These are phyloP conservation scores for Apotomis capreana DNA, from an alignment of 2,888 invertebrate genomes.

Conservation along the genomic window DNA sequence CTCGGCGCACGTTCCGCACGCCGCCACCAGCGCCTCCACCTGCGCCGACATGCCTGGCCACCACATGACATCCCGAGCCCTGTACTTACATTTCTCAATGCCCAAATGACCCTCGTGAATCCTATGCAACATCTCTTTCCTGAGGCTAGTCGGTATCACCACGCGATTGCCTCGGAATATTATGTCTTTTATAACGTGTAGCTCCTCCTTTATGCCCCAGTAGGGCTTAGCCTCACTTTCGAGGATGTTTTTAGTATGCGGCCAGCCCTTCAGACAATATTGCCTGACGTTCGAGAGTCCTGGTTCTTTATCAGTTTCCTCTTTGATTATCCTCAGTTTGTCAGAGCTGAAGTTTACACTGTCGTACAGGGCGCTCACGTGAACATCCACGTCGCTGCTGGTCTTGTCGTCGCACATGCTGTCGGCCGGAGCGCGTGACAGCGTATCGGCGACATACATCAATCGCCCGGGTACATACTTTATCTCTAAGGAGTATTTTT, in stretches of 20 bases:
- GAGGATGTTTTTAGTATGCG: not conserved
- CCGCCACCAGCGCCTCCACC: conserved; percentile 29
- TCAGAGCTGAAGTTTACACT: too few species aligned
- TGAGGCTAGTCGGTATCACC: not conserved
- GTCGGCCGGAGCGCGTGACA: too few species aligned
- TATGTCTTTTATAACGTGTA: not conserved
- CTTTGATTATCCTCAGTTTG: too few species aligned
- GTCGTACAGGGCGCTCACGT: too few species aligned
- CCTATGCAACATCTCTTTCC: not conserved
- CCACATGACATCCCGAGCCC: conserved; percentile 42
- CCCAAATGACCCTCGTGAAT: not conserved
- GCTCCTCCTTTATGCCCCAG: too few species aligned
- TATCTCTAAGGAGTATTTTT: conserved; percentile 48
- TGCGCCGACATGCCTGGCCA: conserved; percentile 41
- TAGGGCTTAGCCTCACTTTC: not conserved
- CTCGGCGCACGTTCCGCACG: conserved; percentile 28
- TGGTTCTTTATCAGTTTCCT: too few species aligned
- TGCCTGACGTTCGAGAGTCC: too few species aligned
- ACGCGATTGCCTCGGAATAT: not conserved
- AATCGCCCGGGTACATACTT: conserved; percentile 49
- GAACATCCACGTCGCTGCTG: too few species aligned
- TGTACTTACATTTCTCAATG: conserved; percentile 28
- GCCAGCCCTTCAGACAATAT: conserved; percentile 27
- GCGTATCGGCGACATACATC: conserved; percentile 49
- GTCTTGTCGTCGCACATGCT: too few species aligned